Evolutionary conservation across 2,113 vertebrate genomes (phyloP).

Genomic region (Sus scrofa): DNA sequence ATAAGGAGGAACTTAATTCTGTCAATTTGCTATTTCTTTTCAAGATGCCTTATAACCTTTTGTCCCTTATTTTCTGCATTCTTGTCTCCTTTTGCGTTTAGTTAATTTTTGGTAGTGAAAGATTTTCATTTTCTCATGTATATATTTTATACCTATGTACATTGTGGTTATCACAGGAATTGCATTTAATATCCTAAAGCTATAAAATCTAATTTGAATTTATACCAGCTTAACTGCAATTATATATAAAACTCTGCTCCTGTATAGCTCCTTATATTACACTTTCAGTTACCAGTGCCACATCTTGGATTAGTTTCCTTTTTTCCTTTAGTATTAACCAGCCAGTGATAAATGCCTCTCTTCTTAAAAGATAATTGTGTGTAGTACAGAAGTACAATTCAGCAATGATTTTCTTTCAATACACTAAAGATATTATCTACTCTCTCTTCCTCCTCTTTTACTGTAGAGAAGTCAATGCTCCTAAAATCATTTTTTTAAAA

Average conservation of each 20-base stretch:
- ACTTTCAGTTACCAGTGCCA: not conserved
- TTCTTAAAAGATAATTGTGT: not conserved
- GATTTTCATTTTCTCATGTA: not conserved
- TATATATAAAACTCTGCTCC: not conserved
- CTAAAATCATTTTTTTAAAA: not conserved
- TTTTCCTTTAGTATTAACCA: not conserved
- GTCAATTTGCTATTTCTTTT: not conserved
- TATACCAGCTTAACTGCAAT: not conserved
- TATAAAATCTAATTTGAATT: not conserved
- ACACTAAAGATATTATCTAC: not conserved
- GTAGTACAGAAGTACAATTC: not conserved
- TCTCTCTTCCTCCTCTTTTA: not conserved
- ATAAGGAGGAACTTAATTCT: not conserved
- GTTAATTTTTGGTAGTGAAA: not conserved
- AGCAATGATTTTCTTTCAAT: not conserved
- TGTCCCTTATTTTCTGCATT: not conserved
- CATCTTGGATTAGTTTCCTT: not conserved
- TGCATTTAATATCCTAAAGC: not conserved
- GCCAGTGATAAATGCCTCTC: not conserved
- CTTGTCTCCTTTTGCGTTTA: not conserved
- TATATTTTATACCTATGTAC: not conserved
- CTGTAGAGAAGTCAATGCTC: not conserved
- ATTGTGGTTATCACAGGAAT: not conserved
- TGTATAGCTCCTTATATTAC: not conserved
- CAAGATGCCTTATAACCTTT: not conserved